Conservation (phyloP, 2,797 vertebrate genomes). For the Anisognathus igniventris region DNA sequence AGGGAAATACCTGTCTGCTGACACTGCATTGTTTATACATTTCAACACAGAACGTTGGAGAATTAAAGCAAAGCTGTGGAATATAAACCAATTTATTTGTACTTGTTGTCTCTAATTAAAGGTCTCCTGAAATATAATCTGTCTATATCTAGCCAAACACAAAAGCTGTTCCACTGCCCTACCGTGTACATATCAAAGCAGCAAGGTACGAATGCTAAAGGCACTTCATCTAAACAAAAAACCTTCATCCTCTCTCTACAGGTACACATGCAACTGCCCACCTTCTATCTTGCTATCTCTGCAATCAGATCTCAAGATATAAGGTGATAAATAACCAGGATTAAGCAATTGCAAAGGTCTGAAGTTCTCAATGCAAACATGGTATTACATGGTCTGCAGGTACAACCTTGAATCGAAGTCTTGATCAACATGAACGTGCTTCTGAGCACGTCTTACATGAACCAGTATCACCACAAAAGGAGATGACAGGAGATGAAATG, state of each 20-base stretch:
- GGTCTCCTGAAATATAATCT: not conserved
- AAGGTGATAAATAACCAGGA: not conserved
- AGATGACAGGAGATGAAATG: not conserved
- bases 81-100: not conserved
- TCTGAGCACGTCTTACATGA: not conserved
- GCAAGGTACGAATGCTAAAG: not conserved
- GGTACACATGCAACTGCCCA: not conserved
- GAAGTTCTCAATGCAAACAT: not conserved
- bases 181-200: not conserved
- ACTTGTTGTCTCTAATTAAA: conserved; percentile 31
- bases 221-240: not conserved
- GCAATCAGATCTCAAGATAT: not conserved
- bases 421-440: not conserved
- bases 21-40: not conserved
- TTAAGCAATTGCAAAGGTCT: not conserved
- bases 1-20: conserved; percentile 26
- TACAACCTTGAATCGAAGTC: not conserved
- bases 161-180: not conserved
- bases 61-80: conserved; percentile 41
- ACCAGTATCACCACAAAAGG: not conserved
- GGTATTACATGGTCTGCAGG: not conserved
- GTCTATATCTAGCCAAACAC: not conserved
- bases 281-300: not conserved
- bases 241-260: not conserved
- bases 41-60: not conserved